phyloP scores from a whole-genome alignment of 2,888 invertebrate species.

The Caenorhabditis panamensis region DNA sequence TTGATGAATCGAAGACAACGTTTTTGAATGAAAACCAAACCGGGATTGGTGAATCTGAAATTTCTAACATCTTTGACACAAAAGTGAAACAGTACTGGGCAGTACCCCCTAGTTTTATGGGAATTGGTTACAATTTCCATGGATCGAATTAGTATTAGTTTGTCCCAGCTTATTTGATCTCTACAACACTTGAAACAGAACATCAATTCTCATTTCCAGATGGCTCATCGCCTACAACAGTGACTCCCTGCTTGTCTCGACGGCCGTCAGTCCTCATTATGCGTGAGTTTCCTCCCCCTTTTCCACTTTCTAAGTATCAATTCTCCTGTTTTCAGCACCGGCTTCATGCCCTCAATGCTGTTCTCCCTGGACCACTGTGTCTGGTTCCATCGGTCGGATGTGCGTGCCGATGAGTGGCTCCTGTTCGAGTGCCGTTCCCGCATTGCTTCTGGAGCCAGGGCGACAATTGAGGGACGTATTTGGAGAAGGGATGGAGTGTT shows the following conservation, averaged over 20 bases:
- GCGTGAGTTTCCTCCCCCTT: constrained; percentile 11
- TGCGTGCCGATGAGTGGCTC: constrained; percentile 77
- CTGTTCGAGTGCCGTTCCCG: constrained; percentile 74
- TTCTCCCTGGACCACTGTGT: constrained; percentile 78
- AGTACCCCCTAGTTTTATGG: too few species aligned
- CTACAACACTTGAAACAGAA: background rate
- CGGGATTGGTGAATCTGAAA: too few species aligned
- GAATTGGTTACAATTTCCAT: too few species aligned
- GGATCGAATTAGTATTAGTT: too few species aligned
- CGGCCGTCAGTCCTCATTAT: constrained; percentile 72
- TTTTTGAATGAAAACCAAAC: too few species aligned
- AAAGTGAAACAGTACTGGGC: too few species aligned
- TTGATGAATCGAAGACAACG: too few species aligned
- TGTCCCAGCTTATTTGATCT: too few species aligned
- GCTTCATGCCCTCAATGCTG: constrained; percentile 76
- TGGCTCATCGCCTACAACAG: constrained; percentile 66
- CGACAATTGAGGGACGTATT: constrained; percentile 72
- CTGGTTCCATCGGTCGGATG: constrained; percentile 73
- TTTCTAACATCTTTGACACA: too few species aligned
- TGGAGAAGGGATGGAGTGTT: constrained; percentile 76
- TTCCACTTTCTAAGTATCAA: background rate
- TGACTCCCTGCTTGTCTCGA: constrained; percentile 66
- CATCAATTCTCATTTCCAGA: constrained; percentile 33
- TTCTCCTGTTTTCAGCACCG: constrained; percentile 54
- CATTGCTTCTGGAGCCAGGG: constrained; percentile 72